Percentiles rank a stretch among this genome's conserved stretches.
phyloP scores from a whole-genome alignment of 2,113 vertebrate species.

The Oreotrochilus melanogaster region DNA sequence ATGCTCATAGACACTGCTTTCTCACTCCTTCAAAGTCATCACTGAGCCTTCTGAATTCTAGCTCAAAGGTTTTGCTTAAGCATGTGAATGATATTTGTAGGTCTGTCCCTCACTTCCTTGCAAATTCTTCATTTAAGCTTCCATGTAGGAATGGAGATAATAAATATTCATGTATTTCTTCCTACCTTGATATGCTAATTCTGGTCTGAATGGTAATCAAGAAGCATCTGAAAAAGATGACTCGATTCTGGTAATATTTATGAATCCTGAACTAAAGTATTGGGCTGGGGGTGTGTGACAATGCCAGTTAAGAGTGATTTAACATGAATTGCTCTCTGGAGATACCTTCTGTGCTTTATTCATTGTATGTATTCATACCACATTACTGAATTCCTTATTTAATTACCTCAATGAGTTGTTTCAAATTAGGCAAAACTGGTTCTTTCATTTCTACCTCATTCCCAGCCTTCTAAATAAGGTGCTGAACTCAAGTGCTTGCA shows the following conservation, averaged over 20 bases:
- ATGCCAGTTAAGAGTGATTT: constrained; percentile 40
- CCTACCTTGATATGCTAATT: constrained; percentile 80
- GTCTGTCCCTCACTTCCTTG: constrained; percentile 71
- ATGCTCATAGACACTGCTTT: neutral
- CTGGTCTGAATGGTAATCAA: constrained; percentile 71
- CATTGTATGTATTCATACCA: neutral
- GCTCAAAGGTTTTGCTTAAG: constrained; percentile 29
- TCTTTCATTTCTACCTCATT: neutral
- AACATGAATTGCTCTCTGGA: neutral
- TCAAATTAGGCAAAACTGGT: constrained; percentile 16
- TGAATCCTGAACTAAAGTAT: constrained; percentile 68
- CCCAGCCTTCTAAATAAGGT: neutral
- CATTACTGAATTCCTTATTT: constrained; percentile 19
- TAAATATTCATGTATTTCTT: constrained; percentile 80
- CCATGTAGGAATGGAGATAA: constrained; percentile 52
- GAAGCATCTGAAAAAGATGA: constrained; percentile 63
- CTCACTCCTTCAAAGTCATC: constrained; percentile 26
- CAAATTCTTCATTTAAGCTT: constrained; percentile 74
- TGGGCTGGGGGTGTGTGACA: constrained; percentile 48
- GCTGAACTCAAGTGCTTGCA: neutral
- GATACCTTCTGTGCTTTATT: constrained; percentile 2
- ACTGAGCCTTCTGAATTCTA: neutral
- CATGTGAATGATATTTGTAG: constrained; percentile 61
- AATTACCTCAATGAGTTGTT: neutral
- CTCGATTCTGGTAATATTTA: constrained; percentile 75